Percentiles rank a stretch among this genome's conserved stretches.
phyloP scores from a whole-genome alignment of 1,140 invertebrate species.

The Saccostrea glomerata region DNA sequence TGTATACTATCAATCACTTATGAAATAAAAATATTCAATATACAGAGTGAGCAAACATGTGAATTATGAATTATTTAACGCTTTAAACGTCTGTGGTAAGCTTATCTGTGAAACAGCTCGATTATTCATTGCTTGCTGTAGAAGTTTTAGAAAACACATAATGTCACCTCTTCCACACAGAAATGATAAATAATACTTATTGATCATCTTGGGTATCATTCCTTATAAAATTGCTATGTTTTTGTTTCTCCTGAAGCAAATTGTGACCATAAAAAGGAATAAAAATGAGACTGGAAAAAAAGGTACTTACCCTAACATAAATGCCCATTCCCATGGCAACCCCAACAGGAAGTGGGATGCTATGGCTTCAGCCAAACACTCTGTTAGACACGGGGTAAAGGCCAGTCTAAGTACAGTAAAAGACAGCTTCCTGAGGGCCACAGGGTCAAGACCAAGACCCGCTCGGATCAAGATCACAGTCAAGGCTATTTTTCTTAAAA shows the following conservation, averaged over 20 bases:
- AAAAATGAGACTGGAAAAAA: background rate
- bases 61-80: too few species aligned
- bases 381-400: slow-evolving; percentile 91
- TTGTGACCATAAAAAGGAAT: too few species aligned
- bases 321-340: slow-evolving; percentile 92
- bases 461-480: slow-evolving; percentile 95
- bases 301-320: slow-evolving; percentile 84
- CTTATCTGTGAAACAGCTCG: too few species aligned
- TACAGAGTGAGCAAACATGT: too few species aligned
- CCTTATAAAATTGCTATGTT: too few species aligned
- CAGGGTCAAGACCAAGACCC: slow-evolving; percentile 93
- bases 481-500: slow-evolving; percentile 91
- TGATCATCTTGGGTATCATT: too few species aligned
- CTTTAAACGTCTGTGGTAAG: too few species aligned
- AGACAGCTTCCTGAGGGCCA: slow-evolving; percentile 88
- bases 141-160: too few species aligned
- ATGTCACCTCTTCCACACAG: too few species aligned
- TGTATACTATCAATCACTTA: background rate
- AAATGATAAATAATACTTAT: too few species aligned
- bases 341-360: slow-evolving; percentile 87
- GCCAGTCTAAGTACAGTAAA: slow-evolving; percentile 87
- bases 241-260: too few species aligned
- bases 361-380: slow-evolving; percentile 86
- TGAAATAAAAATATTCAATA: background rate
- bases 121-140: too few species aligned